Percentiles rank a stretch among this genome's conserved stretches.
Evolutionary conservation across 2,113 vertebrate genomes (phyloP).

Genomic region (Eptatretus burgeri): DNA sequence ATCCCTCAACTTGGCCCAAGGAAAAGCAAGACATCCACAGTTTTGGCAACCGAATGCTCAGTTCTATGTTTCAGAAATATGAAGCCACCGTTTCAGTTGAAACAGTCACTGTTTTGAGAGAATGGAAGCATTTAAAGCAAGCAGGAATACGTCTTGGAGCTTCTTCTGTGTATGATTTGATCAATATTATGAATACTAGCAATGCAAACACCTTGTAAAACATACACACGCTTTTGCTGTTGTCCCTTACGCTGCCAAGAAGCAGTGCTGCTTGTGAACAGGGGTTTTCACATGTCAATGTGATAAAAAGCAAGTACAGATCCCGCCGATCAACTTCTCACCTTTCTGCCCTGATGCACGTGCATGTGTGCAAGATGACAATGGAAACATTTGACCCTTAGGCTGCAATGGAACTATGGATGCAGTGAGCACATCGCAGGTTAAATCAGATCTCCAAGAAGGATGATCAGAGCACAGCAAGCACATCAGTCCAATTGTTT

Average conservation of each 20-base stretch:
- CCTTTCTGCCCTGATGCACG: background rate
- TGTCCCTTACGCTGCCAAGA: slow-evolving; percentile 1
- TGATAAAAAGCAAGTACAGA: background rate
- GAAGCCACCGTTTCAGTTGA: slow-evolving; percentile 7
- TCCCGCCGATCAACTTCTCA: background rate
- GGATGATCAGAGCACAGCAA: too few relatives aligned
- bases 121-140: slow-evolving; percentile 7
- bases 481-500: too few relatives aligned
- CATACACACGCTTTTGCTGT: background rate
- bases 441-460: background rate
- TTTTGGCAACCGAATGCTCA: slow-evolving; percentile 4
- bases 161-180: too few relatives aligned
- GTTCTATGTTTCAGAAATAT: slow-evolving; percentile 6
- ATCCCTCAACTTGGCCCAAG: background rate
- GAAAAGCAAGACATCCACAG: slow-evolving; percentile 1
- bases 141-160: slow-evolving; percentile 7
- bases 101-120: slow-evolving; percentile 8
- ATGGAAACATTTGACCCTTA: background rate
- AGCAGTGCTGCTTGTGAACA: background rate
- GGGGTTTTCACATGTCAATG: background rate
- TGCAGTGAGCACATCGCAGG: background rate
- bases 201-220: background rate
- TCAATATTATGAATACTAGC: background rate
- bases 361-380: background rate
- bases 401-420: background rate